Base-by-base conservation (phyloP, 2,888 invertebrate genomes). In the Acrobasis repandana region DNA sequence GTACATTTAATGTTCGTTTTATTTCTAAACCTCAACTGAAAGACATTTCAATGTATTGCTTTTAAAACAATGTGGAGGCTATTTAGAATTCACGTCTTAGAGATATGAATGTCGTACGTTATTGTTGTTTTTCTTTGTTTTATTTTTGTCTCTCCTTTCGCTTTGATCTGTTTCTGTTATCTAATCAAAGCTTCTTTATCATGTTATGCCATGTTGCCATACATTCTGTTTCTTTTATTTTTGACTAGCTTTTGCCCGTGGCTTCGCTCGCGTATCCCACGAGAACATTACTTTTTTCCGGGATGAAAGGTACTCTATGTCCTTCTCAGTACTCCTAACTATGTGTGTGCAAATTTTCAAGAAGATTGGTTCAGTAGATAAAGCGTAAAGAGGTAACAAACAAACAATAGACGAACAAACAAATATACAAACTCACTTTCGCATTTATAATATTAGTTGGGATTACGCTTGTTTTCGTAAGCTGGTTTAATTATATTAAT, bases 1-100 rank as follows among this genome's bases (percentile, higher is more conserved):
- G 76, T 74, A 67, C 71, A 69, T 80, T 78, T 78, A 76, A 77
- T 75, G 73, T 80, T 71, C 65, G 64, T 72, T 73, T 74, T 68
- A 68, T 71, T 69, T 69, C 61, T 63, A 64, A 62, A 61, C 64
- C 63, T 58, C 60, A 33, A 47, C 58, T 46, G 16, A 46, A 60
- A 56, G 15, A 46, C 46, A 46, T 57, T 57, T 57, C 56, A 57
- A 57, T 57, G 49, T 38, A 50, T 36, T 38, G 58, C 51, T 59
- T 59, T 59, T 59, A 58, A 50, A 58, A 58, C 48, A 38, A 49
- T 58, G 38, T 38, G 36, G 18, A 49, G 36, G 58, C 49, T 50
- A 58, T 49, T 58, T 48, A 9, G 34, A 58, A 38, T 16, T 49
- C 18, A 16, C 20, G 20, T 50, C 38, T 50, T 49, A 36, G 58